Percentiles rank a stretch among this genome's conserved stretches.
These are phyloP conservation scores for Bombus ignitus DNA, from an alignment of 1,140 invertebrate species.

Conservation along the genomic window DNA sequence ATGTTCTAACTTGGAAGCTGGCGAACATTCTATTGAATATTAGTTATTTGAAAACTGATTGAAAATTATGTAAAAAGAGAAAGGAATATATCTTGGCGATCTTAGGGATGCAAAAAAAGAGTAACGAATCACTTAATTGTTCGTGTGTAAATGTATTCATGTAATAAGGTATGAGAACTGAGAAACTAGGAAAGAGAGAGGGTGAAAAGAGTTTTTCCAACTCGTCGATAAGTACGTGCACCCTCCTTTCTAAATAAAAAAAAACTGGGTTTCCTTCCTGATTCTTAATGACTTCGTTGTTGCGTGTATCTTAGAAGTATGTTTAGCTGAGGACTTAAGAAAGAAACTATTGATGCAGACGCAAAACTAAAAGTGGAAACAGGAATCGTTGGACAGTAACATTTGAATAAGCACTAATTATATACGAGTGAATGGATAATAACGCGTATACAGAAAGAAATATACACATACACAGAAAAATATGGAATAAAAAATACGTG, in stretches of 20 bases:
- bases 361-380: background rate
- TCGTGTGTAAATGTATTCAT: slow-evolving; percentile 27
- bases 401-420: slow-evolving; percentile 12
- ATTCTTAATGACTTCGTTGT: slow-evolving; percentile 67
- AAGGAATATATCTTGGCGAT: slow-evolving; percentile 25
- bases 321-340: slow-evolving; percentile 64
- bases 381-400: slow-evolving; percentile 8
- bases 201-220: slow-evolving; percentile 47
- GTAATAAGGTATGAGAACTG: slow-evolving; percentile 7
- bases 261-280: slow-evolving; percentile 53
- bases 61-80: background rate
- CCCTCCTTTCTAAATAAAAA: slow-evolving; percentile 24
- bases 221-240: slow-evolving; percentile 54
- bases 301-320: slow-evolving; percentile 72
- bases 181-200: slow-evolving; percentile 47
- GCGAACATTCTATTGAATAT: slow-evolving; percentile 15
- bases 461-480: background rate
- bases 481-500: slow-evolving; percentile 10
- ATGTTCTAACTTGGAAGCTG: background rate
- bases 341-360: slow-evolving; percentile 24
- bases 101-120: slow-evolving; percentile 1
- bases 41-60: background rate
- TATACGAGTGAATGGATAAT: slow-evolving; percentile 2
- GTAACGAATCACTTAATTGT: slow-evolving; percentile 33
- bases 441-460: background rate